Evolutionary conservation across 2,113 vertebrate genomes (phyloP), one percentile per base, ranked within the genome.

Genomic region (Heliornis fulica): DNA sequence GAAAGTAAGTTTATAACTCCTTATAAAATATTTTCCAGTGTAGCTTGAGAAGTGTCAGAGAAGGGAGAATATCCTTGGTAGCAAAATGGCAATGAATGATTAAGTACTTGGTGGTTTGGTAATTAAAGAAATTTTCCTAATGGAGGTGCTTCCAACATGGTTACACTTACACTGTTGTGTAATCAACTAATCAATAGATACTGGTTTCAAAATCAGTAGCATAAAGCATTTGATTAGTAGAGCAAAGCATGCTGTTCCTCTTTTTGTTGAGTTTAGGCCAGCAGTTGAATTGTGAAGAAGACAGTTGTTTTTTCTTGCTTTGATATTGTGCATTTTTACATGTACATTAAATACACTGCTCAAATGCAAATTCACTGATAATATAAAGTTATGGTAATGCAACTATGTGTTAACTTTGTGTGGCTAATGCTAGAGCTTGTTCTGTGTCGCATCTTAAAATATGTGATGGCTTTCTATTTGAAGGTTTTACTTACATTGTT

Each of bases 301-400:
- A 32, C 28, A 34, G 15, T 17, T 50, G 59, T 63, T 54, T 79
- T 82, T 36, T 59, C 38, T 79, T 85, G 23, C 45, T 74, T 48
- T 65, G 22, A 5, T 54, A 43, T 20, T 0, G 1, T 0, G 0
- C 19, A 6, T 81, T 79, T n/a, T 79, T 65, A 17, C 4, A 1
- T 57, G n/a, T 16, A 15, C 53, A 18, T 41, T n/a, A 56, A 77
- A 80, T 45, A 16, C 9, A 21, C 31, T 63, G 8, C 25, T 94
- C 21, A 83, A 90, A 57, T 7, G 20, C 15, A 48, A 64, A 68
- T 54, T 32, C 56, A 29, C 7, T 40, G 16, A 10, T 40, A 9
- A 10, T 38, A 43, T 81, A 16, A 83, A 91, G 81, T 81, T 54
- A 32, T 1, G 3, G 8, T 19, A 54, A 23, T 14, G 15, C 29